Conservation (phyloP, 2,797 vertebrate species). For the Bradypus variegatus region DNA sequence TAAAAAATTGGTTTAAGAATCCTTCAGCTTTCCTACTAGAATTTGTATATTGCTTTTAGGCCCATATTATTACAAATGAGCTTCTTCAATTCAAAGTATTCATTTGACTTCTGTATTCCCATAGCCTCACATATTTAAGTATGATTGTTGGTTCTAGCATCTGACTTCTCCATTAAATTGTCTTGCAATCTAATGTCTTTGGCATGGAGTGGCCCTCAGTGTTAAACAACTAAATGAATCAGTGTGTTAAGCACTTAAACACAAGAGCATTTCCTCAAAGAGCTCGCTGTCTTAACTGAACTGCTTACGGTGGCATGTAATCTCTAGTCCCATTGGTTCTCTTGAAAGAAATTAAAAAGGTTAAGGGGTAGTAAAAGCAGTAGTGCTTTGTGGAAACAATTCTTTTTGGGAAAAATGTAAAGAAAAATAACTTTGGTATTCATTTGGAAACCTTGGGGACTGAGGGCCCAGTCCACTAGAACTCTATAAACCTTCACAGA, state of each 20-base stretch:
- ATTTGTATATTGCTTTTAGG: constrained; percentile 10
- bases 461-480: not conserved
- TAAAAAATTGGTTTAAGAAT: not conserved
- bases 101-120: not conserved
- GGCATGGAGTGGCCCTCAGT: not conserved
- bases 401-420: not conserved
- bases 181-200: not conserved
- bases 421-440: constrained; percentile 18
- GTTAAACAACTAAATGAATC: not conserved
- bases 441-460: not conserved
- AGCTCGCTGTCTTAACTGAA: not conserved
- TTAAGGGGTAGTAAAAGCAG: not conserved
- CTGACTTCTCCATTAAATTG: not conserved
- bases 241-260: not conserved
- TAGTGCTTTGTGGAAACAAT: not conserved
- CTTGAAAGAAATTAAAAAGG: not conserved
- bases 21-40: not conserved
- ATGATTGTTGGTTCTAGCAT: not conserved
- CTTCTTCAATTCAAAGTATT: not conserved
- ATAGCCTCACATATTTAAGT: not conserved
- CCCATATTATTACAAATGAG: not conserved
- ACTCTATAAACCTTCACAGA: constrained; percentile 31
- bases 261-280: not conserved
- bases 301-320: not conserved
- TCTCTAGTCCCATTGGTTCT: not conserved